Evolutionary conservation across 2,888 invertebrate genomes (phyloP).

Genomic region (Folsomia candida): DNA sequence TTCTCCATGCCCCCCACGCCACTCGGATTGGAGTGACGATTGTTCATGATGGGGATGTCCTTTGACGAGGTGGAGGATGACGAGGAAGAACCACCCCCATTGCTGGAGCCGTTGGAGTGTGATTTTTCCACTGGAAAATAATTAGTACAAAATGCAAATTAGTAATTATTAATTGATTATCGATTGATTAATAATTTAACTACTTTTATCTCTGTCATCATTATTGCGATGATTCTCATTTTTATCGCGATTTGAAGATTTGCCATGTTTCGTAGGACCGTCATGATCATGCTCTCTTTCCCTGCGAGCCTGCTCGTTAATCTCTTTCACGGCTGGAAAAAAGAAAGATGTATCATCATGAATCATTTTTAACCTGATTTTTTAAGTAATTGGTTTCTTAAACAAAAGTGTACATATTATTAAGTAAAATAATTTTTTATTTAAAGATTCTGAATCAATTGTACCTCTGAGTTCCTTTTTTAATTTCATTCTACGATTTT

Average conservation of each 20-base stretch:
- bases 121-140: background rate
- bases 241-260: background rate
- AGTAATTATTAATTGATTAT: background rate
- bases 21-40: background rate
- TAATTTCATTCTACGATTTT: constrained; percentile 87
- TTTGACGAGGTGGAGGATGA: constrained; percentile 56
- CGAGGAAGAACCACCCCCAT: constrained; percentile 61
- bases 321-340: constrained; percentile 90
- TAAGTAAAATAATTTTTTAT: background rate
- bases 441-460: background rate
- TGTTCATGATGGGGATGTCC: constrained; percentile 9
- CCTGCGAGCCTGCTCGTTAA: constrained; percentile 87
- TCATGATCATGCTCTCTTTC: constrained; percentile 87
- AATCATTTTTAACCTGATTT: background rate
- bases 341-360: no score
- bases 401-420: no score
- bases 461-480: constrained; percentile 78
- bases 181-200: background rate
- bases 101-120: constrained; percentile 35
- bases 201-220: constrained; percentile 2
- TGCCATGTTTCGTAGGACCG: constrained; percentile 77
- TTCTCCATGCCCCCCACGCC: constrained; percentile 43
- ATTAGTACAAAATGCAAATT: background rate
- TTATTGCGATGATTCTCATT: constrained; percentile 20
- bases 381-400: background rate